phyloP scores from a whole-genome alignment of 2,113 vertebrate species.

The Cebus imitator region DNA sequence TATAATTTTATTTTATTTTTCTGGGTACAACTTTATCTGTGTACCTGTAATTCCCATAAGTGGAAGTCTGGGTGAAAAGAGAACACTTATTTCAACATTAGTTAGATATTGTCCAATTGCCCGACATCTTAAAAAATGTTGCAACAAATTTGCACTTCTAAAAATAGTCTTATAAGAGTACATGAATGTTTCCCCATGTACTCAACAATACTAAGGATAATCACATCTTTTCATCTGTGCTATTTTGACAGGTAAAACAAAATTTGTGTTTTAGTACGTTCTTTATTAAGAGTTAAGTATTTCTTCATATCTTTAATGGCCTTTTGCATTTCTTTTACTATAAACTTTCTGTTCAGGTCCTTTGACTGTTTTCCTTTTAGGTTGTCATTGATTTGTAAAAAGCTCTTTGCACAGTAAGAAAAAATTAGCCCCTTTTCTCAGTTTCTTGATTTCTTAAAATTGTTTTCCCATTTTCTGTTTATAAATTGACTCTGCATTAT shows the following conservation, averaged over 20 bases:
- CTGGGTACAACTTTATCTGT: neutral
- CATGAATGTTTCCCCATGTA: neutral
- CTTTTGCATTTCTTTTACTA: neutral
- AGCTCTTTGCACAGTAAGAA: neutral
- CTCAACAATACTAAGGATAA: neutral
- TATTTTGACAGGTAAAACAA: neutral
- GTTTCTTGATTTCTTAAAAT: neutral
- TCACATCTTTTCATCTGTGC: neutral
- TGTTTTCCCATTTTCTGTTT: neutral
- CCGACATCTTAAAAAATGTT: neutral
- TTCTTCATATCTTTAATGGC: neutral
- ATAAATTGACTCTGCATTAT: neutral
- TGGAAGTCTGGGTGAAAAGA: neutral
- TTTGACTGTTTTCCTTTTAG: neutral
- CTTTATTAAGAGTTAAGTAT: neutral
- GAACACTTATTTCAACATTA: neutral
- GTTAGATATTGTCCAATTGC: neutral
- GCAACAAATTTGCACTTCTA: neutral
- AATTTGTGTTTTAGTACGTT: neutral
- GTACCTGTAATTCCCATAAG: neutral
- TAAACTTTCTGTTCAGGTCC: neutral
- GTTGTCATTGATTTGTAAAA: neutral
- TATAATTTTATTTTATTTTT: neutral
- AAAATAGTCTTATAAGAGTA: neutral
- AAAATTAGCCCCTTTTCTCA: neutral